Percentiles rank a stretch among this genome's conserved stretches.
Conservation (phyloP, 2,888 invertebrate genomes). For the Entomobrya proxima region DNA sequence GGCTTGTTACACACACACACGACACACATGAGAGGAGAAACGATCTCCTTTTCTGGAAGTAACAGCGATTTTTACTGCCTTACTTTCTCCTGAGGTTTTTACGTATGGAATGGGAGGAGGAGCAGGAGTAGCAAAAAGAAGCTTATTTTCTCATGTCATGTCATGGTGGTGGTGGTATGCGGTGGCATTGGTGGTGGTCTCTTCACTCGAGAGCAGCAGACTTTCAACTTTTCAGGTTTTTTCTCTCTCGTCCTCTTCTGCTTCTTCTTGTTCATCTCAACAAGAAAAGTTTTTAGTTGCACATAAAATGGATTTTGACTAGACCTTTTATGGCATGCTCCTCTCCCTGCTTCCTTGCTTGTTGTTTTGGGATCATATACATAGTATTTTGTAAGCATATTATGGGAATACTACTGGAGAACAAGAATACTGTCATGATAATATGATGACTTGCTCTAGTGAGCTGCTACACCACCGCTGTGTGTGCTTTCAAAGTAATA, state of each 20-base stretch:
- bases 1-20: neutral
- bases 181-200: neutral
- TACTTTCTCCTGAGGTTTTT: neutral
- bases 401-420: neutral
- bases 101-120: neutral
- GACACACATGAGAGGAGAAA: neutral
- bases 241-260: neutral
- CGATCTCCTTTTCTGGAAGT: too few relatives aligned
- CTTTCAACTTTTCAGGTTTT: neutral
- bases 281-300: conserved; percentile 2
- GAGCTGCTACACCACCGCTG: too few relatives aligned
- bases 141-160: conserved; percentile 13
- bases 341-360: too few relatives aligned
- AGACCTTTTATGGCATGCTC: conserved; percentile 18
- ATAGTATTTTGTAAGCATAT: neutral
- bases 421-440: too few relatives aligned
- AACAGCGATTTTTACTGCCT: conserved; percentile 23
- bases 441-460: too few relatives aligned
- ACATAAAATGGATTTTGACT: conserved; percentile 27
- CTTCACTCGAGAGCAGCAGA: neutral
- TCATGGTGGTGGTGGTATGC: neutral
- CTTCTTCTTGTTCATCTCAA: too few relatives aligned
- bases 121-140: neutral
- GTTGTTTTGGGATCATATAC: too few relatives aligned
- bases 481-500: neutral